Conservation (phyloP, 2,888 invertebrate species). For the Euspilapteryx auroguttella region DNA sequence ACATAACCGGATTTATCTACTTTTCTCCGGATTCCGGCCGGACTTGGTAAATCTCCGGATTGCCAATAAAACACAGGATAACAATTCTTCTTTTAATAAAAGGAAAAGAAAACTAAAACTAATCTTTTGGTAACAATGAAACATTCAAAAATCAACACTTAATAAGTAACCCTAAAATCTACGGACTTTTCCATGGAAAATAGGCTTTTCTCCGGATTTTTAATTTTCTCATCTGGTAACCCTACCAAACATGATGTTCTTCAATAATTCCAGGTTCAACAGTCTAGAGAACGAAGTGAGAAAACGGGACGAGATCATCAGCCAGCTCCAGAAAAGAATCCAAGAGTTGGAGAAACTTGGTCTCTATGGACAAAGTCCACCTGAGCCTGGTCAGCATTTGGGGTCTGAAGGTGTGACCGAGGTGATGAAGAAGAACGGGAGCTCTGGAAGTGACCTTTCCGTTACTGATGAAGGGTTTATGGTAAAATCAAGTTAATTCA, state of each 20-base stretch:
- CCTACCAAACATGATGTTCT: too few species aligned
- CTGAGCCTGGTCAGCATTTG: conserved; percentile 10
- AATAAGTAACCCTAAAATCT: too few species aligned
- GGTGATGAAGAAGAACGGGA: conserved; percentile 21
- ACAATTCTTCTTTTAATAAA: too few species aligned
- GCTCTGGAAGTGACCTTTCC: conserved; percentile 48
- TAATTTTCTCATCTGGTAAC: too few species aligned
- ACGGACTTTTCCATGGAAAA: too few species aligned
- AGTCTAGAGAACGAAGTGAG: conserved; percentile 80
- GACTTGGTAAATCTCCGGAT: too few species aligned
- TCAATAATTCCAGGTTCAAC: conserved; percentile 69
- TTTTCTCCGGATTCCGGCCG: too few species aligned
- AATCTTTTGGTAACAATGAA: too few species aligned
- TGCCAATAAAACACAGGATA: too few species aligned
- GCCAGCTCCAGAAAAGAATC: conserved; percentile 73
- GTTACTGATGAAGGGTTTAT: conserved; percentile 54
- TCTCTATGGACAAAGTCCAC: conserved; percentile 14
- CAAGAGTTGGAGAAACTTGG: conserved; percentile 64
- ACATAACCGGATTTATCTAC: too few species aligned
- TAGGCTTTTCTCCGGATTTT: not conserved
- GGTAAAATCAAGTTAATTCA: conserved; percentile 25
- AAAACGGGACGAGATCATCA: conserved; percentile 79
- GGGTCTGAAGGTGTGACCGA: conserved; percentile 5
- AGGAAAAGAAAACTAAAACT: too few species aligned
- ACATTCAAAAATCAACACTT: too few species aligned